Evolutionary conservation across 2,113 vertebrate species (phyloP).

Genomic region (Penelope pileata): DNA sequence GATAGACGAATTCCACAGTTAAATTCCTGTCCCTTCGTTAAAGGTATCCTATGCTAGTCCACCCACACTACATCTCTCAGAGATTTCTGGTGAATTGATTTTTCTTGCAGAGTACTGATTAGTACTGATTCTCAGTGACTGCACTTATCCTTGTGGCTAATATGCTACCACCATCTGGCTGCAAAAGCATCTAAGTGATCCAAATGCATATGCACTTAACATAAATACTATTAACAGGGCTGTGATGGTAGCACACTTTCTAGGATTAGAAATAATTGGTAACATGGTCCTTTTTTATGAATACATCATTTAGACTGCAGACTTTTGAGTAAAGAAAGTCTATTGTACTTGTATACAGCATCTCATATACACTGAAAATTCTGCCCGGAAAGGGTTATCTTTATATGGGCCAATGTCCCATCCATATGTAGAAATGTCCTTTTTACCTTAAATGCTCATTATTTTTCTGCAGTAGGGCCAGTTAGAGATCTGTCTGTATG

Average conservation of each 20-base stretch:
- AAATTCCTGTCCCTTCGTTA: neutral
- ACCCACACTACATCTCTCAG: neutral
- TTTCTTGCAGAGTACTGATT: neutral
- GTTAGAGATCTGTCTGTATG: neutral
- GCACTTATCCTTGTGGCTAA: neutral
- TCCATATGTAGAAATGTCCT: neutral
- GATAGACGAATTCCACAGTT: neutral
- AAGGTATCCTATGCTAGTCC: neutral
- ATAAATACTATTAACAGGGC: conserved; percentile 37
- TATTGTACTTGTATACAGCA: neutral
- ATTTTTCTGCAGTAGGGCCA: neutral
- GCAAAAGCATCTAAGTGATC: conserved; percentile 9
- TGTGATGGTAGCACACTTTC: neutral
- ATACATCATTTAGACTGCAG: neutral
- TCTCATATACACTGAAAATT: neutral
- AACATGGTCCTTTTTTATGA: conserved; percentile 11
- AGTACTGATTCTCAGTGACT: neutral
- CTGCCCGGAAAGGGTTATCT: neutral
- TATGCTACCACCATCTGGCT: neutral
- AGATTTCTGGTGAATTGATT: neutral
- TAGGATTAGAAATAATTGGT: conserved; percentile 50
- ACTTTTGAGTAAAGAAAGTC: neutral
- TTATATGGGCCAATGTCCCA: neutral
- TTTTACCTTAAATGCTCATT: neutral
- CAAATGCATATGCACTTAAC: conserved; percentile 27